Evolutionary conservation across 2,113 vertebrate species (phyloP).

Genomic region (Chinchilla lanigera): DNA sequence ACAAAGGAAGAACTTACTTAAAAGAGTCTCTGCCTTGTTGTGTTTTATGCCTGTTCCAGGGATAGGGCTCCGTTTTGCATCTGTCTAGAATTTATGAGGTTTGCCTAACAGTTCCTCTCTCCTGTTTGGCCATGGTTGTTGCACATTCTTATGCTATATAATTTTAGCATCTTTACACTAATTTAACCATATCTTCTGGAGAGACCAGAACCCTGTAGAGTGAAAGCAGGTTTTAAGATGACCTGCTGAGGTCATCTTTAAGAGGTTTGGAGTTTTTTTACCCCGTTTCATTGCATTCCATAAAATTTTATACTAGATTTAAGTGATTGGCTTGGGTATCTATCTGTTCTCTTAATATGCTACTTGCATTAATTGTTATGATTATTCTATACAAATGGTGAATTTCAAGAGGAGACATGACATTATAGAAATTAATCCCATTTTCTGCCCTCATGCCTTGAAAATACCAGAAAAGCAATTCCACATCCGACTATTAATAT

Average conservation of each 20-base stretch:
- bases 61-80: background rate
- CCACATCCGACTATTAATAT: background rate
- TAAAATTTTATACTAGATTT: background rate
- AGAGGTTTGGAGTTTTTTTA: background rate
- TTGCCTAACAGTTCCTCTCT: background rate
- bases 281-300: background rate
- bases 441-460: background rate
- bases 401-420: background rate
- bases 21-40: background rate
- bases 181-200: background rate
- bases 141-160: background rate
- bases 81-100: background rate
- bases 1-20: background rate
- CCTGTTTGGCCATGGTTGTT: background rate
- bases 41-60: background rate
- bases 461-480: background rate
- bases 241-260: background rate
- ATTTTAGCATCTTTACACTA: background rate
- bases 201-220: background rate
- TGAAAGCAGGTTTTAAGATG: background rate
- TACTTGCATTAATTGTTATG: background rate
- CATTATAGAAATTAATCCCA: background rate
- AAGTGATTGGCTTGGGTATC: background rate
- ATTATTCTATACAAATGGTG: background rate
- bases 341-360: background rate